Conservation (phyloP, 2,888 invertebrate species). For the Entomobrya proxima region DNA sequence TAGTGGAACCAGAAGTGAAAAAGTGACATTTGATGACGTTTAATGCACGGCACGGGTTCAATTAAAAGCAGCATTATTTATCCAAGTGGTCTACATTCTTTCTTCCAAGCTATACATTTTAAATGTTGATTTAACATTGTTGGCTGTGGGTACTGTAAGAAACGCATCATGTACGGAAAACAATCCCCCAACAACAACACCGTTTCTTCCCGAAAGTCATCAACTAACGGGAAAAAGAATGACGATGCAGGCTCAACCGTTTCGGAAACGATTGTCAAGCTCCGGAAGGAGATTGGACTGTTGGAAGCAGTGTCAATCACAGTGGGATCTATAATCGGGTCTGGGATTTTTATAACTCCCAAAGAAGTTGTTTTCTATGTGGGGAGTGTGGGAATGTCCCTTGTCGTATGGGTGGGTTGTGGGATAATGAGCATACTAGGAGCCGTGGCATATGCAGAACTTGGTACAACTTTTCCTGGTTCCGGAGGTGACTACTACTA, state of each 20-base stretch:
- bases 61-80: too few relatives aligned
- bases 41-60: too few relatives aligned
- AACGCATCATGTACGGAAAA: slow-evolving; percentile 32
- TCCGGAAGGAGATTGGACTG: slow-evolving; percentile 84
- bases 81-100: too few relatives aligned
- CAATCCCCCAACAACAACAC: slow-evolving; percentile 53
- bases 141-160: not conserved
- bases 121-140: too few relatives aligned
- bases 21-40: too few relatives aligned
- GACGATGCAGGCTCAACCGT: not conserved
- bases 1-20: too few relatives aligned
- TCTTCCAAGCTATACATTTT: too few relatives aligned
- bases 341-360: slow-evolving; percentile 92
- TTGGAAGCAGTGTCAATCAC: slow-evolving; percentile 95
- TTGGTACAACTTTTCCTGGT: slow-evolving; percentile 83
- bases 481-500: slow-evolving; percentile 91
- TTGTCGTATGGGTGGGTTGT: slow-evolving; percentile 87
- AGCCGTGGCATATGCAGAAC: slow-evolving; percentile 94
- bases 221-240: not conserved
- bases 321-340: slow-evolving; percentile 94
- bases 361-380: slow-evolving; percentile 85
- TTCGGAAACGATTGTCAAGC: slow-evolving; percentile 48
- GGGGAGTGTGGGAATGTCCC: slow-evolving; percentile 88
- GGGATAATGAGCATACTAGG: slow-evolving; percentile 85
- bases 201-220: not conserved